phyloP scores from a whole-genome alignment of 2,797 vertebrate genomes.

The Galago senegalensis region DNA sequence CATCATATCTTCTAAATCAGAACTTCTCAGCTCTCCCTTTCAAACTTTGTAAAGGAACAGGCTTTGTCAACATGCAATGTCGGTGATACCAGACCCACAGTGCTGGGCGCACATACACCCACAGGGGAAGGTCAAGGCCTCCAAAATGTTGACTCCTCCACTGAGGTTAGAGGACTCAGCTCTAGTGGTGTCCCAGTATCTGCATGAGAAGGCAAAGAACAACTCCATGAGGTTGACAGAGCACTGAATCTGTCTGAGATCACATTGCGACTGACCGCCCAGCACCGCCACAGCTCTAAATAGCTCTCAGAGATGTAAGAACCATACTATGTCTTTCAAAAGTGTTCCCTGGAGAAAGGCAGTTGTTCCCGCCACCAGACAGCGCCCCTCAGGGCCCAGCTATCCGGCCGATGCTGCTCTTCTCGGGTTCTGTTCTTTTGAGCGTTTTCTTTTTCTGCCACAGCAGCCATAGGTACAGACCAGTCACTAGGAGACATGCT shows the following conservation, averaged over 20 bases:
- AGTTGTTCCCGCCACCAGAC: background rate
- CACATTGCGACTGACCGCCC: background rate
- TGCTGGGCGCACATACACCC: background rate
- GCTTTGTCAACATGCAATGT: conserved; percentile 51
- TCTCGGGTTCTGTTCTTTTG: background rate
- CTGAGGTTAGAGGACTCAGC: background rate
- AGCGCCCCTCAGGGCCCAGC: background rate
- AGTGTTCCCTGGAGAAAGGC: background rate
- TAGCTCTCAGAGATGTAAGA: background rate
- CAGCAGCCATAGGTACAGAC: background rate
- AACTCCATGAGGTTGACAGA: background rate
- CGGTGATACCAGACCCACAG: background rate
- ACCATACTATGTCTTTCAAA: background rate
- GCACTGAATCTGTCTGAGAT: background rate
- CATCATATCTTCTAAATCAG: conserved; percentile 77
- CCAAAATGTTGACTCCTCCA: background rate
- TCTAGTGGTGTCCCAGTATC: background rate
- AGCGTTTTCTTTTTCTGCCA: background rate
- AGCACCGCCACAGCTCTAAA: background rate
- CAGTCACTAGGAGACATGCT: background rate
- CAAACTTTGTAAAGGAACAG: conserved; percentile 64
- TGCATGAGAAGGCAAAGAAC: background rate
- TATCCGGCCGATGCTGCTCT: background rate
- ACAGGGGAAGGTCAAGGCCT: background rate
- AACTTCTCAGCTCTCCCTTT: conserved; percentile 60